Evolutionary conservation across 2,113 vertebrate genomes (phyloP), one percentile per base, ranked within the genome.

Genomic region (Tursiops truncatus): DNA sequence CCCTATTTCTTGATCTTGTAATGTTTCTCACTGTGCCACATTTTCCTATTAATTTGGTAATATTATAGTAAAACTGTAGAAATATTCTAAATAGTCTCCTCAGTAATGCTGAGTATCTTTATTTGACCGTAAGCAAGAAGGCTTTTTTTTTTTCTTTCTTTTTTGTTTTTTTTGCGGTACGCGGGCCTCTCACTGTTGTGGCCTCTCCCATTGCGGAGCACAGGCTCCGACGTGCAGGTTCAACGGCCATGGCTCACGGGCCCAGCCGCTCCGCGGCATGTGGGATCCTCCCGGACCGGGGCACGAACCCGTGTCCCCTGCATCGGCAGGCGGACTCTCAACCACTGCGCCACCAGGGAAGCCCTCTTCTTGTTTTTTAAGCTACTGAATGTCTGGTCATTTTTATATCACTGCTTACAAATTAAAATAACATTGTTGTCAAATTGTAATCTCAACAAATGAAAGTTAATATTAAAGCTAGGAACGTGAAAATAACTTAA

Each of bases 371-470:
- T 80, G 21, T 79, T 76, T 76, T 82, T 63, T 79, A 92, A 73
- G n/a, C 25, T 79, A 47, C 14, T 71, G 80, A 73, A 67, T 89
- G 26, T 50, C 79, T 65, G n/a, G 47, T 81, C 9, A 79, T 73
- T 96, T 96, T 83, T 79, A 56, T 94, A 60, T 83, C 17, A 50
- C 91, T 87, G 2, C 31, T 47, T 97, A 33, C 13, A 96, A 50
- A 84, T 62, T 92, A 67, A 89, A 44, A 92, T 31, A 85, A 25
- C 14, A 62, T 77, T 58, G 4, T 77, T 58, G 4, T 65, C 38
- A 95, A 60, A 56, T 86, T 95, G 3, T 73, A 93, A 3, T 86
- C 13, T 90, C 86, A 95, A n/a, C 15, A 91, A 81, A 63, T 56
- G 26, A 70, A 92, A 92, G 13, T 31, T 88, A 83, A 89, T 13